Evolutionary conservation across 37 sponge, comb jelly and placozoan species (phyloP).

Genomic region (Dysidea cf. avara): DNA sequence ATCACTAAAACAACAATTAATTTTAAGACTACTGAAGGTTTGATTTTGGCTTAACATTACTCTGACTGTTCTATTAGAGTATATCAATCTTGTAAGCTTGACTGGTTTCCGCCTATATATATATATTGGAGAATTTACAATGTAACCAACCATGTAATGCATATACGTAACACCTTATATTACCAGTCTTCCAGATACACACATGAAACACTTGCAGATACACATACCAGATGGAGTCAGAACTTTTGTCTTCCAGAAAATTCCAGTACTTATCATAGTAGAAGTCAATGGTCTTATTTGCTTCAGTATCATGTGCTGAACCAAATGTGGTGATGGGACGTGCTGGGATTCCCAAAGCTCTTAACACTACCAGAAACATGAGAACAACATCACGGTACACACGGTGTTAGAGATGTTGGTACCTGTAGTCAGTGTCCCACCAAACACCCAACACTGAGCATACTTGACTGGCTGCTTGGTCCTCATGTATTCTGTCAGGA

Average conservation of each 20-base stretch:
- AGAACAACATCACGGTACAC: too few relatives aligned
- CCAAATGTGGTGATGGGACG: conserved; percentile 76
- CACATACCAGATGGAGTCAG: conserved; percentile 73
- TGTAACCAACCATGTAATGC: too few relatives aligned
- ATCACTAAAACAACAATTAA: too few relatives aligned
- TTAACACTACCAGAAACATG: conserved; percentile 33
- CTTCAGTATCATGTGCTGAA: conserved; percentile 75
- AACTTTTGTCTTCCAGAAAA: conserved; percentile 42
- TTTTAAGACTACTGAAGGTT: too few relatives aligned
- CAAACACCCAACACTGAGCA: conserved; percentile 85
- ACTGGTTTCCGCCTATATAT: too few relatives aligned
- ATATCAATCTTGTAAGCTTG: too few relatives aligned
- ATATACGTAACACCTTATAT: too few relatives aligned
- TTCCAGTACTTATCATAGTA: conserved; percentile 57
- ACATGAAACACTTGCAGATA: too few relatives aligned
- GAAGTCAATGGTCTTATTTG: conserved; percentile 63
- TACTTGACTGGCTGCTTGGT: conserved; percentile 60
- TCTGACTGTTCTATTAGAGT: too few relatives aligned
- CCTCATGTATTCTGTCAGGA: conserved; percentile 53
- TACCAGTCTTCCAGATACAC: too few relatives aligned
- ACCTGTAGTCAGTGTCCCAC: conserved; percentile 78
- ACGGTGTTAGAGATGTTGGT: neutral
- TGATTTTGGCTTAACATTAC: too few relatives aligned
- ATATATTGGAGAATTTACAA: too few relatives aligned
- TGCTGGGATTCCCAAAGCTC: conserved; percentile 72